A percentile compares a stretch with the other conserved stretches of the same genome.
These are phyloP conservation scores for Nemotelus nigrinus DNA, from an alignment of 2,888 invertebrate genomes.

Conservation along the genomic window DNA sequence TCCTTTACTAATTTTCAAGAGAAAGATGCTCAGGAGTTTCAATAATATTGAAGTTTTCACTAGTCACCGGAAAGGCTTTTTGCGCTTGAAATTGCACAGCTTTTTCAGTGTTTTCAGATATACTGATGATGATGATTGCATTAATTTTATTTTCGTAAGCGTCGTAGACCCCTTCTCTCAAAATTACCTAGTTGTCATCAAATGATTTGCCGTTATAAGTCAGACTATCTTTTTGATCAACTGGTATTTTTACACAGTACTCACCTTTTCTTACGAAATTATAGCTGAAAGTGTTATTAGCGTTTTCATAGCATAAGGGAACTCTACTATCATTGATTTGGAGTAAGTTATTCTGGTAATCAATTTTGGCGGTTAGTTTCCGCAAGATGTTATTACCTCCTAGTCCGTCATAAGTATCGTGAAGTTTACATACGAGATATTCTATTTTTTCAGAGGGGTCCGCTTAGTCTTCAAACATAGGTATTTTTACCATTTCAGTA, in stretches of 20 bases:
- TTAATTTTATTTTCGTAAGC: constrained; percentile 14
- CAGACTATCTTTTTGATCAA: constrained; percentile 21
- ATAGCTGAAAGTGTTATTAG: not conserved
- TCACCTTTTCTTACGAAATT: not conserved
- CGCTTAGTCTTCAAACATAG: not conserved
- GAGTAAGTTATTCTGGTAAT: not conserved
- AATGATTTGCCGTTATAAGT: constrained; percentile 7
- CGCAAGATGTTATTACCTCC: not conserved
- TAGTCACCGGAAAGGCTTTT: constrained; percentile 1
- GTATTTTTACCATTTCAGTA: constrained; percentile 1
- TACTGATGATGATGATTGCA: not conserved
- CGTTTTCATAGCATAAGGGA: not conserved
- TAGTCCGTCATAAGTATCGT: constrained; percentile 5
- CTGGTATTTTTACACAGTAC: constrained; percentile 3
- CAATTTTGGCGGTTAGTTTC: not conserved
- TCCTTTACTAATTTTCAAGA: not conserved
- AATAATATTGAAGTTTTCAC: not conserved
- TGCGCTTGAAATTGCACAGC: not conserved
- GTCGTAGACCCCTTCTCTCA: constrained; percentile 37
- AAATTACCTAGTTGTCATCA: constrained; percentile 1
- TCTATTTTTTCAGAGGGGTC: not conserved
- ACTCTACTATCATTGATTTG: not conserved
- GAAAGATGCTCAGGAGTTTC: too few species aligned
- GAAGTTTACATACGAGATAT: not conserved
- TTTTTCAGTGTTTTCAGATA: not conserved